phyloP scores from a whole-genome alignment of 1,140 invertebrate species.

The Drosophila jambulina region DNA sequence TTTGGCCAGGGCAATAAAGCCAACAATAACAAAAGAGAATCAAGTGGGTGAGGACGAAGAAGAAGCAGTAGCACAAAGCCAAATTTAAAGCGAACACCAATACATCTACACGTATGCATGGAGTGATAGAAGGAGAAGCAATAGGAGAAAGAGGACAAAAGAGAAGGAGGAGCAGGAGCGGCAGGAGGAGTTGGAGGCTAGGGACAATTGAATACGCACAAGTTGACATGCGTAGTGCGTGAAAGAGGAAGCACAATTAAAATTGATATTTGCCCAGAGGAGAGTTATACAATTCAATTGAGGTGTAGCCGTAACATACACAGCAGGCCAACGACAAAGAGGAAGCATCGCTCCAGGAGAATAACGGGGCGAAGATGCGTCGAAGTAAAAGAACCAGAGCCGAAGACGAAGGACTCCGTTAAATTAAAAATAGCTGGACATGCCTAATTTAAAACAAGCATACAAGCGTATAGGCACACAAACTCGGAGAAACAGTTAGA shows the following conservation, averaged over 20 bases:
- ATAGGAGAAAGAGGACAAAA: slow-evolving; percentile 1
- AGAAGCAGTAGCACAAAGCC: slow-evolving; percentile 39
- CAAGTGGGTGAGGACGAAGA: slow-evolving; percentile 46
- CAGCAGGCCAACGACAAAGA: background rate
- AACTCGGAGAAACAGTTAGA: slow-evolving; percentile 5
- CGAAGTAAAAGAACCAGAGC: background rate
- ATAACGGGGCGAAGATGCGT: background rate
- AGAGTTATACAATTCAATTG: slow-evolving; percentile 62
- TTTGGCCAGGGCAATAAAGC: slow-evolving; percentile 50
- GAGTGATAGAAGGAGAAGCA: slow-evolving; percentile 3
- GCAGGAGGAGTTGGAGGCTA: slow-evolving; percentile 23
- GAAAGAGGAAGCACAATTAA: slow-evolving; percentile 81
- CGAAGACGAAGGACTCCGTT: slow-evolving; percentile 2
- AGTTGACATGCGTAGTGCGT: slow-evolving; percentile 82
- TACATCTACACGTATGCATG: slow-evolving; percentile 1
- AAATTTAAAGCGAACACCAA: slow-evolving; percentile 48
- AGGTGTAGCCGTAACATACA: slow-evolving; percentile 45
- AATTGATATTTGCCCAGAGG: slow-evolving; percentile 70
- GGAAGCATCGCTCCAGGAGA: background rate
- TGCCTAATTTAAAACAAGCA: slow-evolving; percentile 36
- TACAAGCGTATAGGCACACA: slow-evolving; percentile 13
- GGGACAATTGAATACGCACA: slow-evolving; percentile 74
- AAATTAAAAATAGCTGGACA: slow-evolving; percentile 49
- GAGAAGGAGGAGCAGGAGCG: background rate
- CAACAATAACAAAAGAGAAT: slow-evolving; percentile 78